These are phyloP conservation scores for Merodon equestris DNA, from an alignment of 2,888 invertebrate genomes.

Conservation along the genomic window DNA sequence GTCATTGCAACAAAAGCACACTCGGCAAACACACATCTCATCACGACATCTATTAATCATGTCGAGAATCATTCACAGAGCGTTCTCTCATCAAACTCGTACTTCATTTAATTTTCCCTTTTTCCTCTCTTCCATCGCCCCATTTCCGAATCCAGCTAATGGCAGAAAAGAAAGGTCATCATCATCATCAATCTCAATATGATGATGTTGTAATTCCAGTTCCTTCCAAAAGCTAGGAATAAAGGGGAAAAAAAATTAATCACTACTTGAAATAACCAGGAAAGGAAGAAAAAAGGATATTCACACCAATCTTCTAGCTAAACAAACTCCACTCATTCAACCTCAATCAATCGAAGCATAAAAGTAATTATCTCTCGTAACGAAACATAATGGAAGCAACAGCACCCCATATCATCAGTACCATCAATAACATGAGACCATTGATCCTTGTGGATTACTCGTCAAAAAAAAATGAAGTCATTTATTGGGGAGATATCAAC, in stretches of 20 bases:
- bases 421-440: background rate
- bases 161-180: conserved; percentile 54
- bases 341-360: conserved; percentile 66
- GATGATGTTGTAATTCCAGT: conserved; percentile 52
- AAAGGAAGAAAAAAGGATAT: conserved; percentile 41
- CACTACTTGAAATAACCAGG: conserved; percentile 28
- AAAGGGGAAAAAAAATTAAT: conserved; percentile 31
- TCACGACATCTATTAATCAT: conserved; percentile 56
- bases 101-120: conserved; percentile 29
- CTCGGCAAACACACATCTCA: conserved; percentile 33
- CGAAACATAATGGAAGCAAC: conserved; percentile 5
- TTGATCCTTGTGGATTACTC: conserved; percentile 49
- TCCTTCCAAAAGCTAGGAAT: background rate
- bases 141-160: background rate
- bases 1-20: conserved; percentile 37
- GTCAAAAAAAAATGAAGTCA: conserved; percentile 55
- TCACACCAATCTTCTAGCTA: conserved; percentile 51
- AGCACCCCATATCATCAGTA: conserved; percentile 1
- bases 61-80: conserved; percentile 16
- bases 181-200: conserved; percentile 66
- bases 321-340: conserved; percentile 58
- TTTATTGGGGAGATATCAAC: conserved; percentile 40
- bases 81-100: conserved; percentile 56
- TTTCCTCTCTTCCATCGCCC: background rate
- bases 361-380: conserved; percentile 64